Percentiles rank a stretch among this genome's conserved stretches.
These are phyloP conservation scores for Pangasius larnaudii DNA, from an alignment of 2,797 vertebrate genomes.

Conservation along the genomic window DNA sequence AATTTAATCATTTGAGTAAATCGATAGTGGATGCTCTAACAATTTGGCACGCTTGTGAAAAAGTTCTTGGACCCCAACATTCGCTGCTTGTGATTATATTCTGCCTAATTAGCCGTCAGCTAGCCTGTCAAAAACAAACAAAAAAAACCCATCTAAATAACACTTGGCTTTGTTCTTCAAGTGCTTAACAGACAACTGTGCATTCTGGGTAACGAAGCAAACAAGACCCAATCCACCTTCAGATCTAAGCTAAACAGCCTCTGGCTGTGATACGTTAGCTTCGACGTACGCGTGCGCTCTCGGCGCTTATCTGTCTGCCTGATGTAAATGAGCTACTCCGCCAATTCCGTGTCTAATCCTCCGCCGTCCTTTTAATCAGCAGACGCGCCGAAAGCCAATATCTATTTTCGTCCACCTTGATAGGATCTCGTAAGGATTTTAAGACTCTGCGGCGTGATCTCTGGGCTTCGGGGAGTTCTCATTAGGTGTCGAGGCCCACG, in stretches of 20 bases:
- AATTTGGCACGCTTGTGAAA: not conserved
- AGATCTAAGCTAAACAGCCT: slow-evolving; percentile 81
- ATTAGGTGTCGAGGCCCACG: slow-evolving; percentile 85
- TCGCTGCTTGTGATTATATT: not conserved
- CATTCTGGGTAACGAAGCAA: slow-evolving; percentile 77
- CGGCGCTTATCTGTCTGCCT: slow-evolving; percentile 81
- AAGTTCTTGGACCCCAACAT: not conserved
- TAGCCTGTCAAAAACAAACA: slow-evolving; percentile 39
- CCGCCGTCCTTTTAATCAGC: slow-evolving; percentile 94
- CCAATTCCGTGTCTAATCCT: slow-evolving; percentile 84
- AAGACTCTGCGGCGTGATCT: slow-evolving; percentile 92
- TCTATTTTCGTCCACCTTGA: slow-evolving; percentile 98
- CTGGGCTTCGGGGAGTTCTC: slow-evolving; percentile 94
- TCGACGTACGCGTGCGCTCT: slow-evolving; percentile 74
- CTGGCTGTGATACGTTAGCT: slow-evolving; percentile 77
- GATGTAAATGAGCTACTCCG: slow-evolving; percentile 83
- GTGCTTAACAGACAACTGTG: slow-evolving; percentile 74
- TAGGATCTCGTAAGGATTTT: slow-evolving; percentile 99
- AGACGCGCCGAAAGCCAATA: slow-evolving; percentile 91
- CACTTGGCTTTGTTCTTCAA: slow-evolving; percentile 58
- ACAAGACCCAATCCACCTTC: slow-evolving; percentile 79
- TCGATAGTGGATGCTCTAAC: not conserved
- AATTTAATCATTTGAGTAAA: not conserved
- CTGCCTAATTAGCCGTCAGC: slow-evolving; percentile 6
- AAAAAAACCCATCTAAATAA: slow-evolving; percentile 29